A percentile compares a stretch with the other conserved stretches of the same genome.
Evolutionary conservation across 2,888 invertebrate genomes (phyloP).

Genomic region (Stenchaetothrips biformis): DNA sequence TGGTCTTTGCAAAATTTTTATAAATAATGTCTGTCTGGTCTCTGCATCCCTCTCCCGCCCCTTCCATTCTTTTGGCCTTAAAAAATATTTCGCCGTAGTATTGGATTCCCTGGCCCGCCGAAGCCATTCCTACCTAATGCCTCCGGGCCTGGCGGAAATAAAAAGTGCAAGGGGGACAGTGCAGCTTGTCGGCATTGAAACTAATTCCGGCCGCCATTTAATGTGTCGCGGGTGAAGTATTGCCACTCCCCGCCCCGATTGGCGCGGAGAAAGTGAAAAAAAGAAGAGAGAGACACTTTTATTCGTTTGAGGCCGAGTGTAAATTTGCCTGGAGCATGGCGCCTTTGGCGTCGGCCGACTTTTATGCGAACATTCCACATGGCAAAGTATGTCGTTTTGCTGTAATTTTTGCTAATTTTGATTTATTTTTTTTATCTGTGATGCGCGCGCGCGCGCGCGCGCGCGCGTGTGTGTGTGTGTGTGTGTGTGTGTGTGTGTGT

Average conservation of each 20-base stretch:
- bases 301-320: background rate
- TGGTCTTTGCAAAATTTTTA: background rate
- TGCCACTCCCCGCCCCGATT: background rate
- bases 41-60: background rate
- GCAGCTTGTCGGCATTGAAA: slow-evolving; percentile 2
- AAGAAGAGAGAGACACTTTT: background rate
- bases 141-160: background rate
- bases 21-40: background rate
- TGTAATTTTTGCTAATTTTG: too few relatives aligned
- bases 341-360: too few relatives aligned
- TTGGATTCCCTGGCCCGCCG: background rate
- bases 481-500: too few relatives aligned
- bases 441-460: too few relatives aligned
- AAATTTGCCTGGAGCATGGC: background rate
- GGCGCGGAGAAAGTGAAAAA: background rate
- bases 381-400: too few relatives aligned
- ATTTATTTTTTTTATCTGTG: too few relatives aligned
- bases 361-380: too few relatives aligned
- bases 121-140: background rate
- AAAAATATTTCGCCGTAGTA: background rate
- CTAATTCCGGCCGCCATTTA: slow-evolving; percentile 18
- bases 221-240: slow-evolving; percentile 1
- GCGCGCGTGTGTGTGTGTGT: too few relatives aligned
- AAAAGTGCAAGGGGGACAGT: background rate
- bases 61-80: background rate